phyloP scores from a whole-genome alignment of 2,113 vertebrate genomes.

The Tragelaphus scriptus region DNA sequence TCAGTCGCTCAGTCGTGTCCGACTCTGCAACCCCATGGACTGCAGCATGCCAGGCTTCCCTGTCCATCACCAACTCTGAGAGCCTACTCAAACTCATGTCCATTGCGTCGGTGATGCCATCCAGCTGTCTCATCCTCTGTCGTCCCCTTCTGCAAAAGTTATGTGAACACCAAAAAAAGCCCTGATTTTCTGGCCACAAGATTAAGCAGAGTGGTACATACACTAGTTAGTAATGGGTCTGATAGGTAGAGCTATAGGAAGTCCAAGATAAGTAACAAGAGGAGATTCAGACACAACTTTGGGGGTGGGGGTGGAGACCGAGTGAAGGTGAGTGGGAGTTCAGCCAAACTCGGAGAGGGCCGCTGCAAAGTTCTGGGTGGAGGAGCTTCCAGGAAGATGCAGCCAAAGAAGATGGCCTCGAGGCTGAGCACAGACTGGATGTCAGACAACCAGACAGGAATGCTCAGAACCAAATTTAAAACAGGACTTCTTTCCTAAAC shows the following conservation, averaged over 20 bases:
- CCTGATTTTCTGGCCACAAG: background rate
- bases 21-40: fast-evolving
- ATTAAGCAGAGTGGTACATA: background rate
- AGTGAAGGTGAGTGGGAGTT: background rate
- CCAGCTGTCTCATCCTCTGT: background rate
- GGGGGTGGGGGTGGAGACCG: background rate
- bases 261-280: background rate
- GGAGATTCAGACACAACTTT: background rate
- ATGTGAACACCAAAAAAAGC: background rate
- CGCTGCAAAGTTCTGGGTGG: background rate
- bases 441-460: background rate
- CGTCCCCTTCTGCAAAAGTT: background rate
- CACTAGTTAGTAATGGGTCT: background rate
- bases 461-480: background rate
- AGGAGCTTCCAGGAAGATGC: background rate
- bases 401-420: background rate
- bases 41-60: background rate
- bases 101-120: background rate
- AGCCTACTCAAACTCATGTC: background rate
- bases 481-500: background rate
- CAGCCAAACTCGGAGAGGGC: too few relatives aligned
- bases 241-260: background rate
- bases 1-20: background rate
- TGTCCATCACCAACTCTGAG: background rate
- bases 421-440: background rate